Base-by-base conservation (phyloP, 37 sponge, comb jelly and placozoan genomes). In the Aphrocallistes beatrix region DNA sequence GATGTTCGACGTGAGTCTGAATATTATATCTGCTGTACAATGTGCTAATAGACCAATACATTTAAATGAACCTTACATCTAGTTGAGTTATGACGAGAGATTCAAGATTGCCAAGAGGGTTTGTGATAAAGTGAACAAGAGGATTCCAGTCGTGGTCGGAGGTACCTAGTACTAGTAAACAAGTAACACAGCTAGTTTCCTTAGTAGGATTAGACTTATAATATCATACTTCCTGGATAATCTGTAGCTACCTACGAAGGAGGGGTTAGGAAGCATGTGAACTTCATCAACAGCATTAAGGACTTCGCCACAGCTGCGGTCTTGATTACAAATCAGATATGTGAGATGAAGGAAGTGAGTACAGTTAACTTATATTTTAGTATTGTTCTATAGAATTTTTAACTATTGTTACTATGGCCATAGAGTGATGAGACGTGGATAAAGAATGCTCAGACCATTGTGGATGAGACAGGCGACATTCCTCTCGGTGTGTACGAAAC, bases 111-210 rank as follows among this genome's bases (percentile, higher is more conserved):
- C 91, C 0, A 50, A 86, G 47, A 39, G 90, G 17, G 93, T 95
- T 37, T 83, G 36, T 1, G 83, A 91, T 38, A 89, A 81, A 50
- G 89, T 82, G 8, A 90, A 86, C 83, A 91, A 92, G 37, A 83
- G 90, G n/a, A 89, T 95, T 30, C 96, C 96, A 36, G 93, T 95
- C 0, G 90, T 95, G 37, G 96, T 91, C n/a, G 92, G 92, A 82
- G 94, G 94, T 90, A 37, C 81, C n/a, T n/a, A n/a, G n/a, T n/a
- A n/a, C n/a, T 13, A 47, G 13, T 47, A 13, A 21, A 17, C 17
- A 17, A 17, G 49, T 13, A 47, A 47, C 49, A 47, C 49, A 21
- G 49, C 49, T 47, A 47, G 17, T 47, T n/a, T 21, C 49, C 17
- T 47, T 17, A 47, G 13, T 47, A 47, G 13, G 17, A 21, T 21